A percentile compares a stretch with the other conserved stretches of the same genome.
Evolutionary conservation across 2,797 vertebrate genomes (phyloP).

Genomic region (Pitangus sulphuratus): DNA sequence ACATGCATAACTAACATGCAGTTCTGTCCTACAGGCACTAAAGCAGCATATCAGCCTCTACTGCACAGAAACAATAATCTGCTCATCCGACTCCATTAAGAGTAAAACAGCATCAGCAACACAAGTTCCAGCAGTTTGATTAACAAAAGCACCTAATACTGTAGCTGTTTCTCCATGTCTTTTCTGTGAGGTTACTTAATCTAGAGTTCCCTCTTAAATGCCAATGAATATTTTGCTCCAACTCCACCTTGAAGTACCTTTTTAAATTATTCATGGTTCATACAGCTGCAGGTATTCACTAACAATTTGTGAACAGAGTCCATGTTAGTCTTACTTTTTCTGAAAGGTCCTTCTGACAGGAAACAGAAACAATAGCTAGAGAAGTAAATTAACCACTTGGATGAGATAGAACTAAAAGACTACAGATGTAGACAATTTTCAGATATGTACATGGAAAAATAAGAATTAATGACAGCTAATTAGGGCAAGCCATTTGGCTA

Average conservation of each 20-base stretch:
- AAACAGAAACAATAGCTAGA: background rate
- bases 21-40: background rate
- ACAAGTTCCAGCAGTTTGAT: background rate
- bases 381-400: background rate
- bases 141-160: background rate
- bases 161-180: background rate
- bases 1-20: background rate
- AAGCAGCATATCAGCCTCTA: background rate
- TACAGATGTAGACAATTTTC: background rate
- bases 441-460: background rate
- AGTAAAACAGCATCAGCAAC: background rate
- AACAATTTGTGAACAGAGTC: background rate
- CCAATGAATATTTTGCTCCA: background rate
- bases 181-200: background rate
- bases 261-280: background rate
- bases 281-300: background rate
- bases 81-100: background rate
- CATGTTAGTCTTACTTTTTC: background rate
- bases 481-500: background rate
- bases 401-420: background rate
- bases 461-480: background rate
- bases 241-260: background rate
- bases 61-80: background rate
- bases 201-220: background rate
- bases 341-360: background rate